These are phyloP conservation scores for Rhizomys pruinosus DNA, from an alignment of 2,113 vertebrate genomes.

Conservation along the genomic window DNA sequence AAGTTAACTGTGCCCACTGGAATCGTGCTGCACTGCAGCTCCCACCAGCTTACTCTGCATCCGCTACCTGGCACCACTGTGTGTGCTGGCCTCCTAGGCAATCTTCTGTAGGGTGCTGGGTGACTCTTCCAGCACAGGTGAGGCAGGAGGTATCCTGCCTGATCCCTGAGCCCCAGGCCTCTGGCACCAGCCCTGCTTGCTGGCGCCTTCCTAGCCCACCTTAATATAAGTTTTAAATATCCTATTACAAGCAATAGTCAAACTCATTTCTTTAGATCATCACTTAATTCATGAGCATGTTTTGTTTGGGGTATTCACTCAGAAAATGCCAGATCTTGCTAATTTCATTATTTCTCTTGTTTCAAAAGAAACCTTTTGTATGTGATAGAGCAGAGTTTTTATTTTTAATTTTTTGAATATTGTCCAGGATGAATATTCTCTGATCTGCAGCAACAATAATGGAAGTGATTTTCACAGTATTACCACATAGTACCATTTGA, in stretches of 20 bases:
- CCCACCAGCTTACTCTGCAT: too few species aligned
- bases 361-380: neutral
- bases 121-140: too few species aligned
- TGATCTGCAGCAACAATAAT: neutral
- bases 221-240: conserved; percentile 24
- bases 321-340: neutral
- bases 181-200: too few species aligned
- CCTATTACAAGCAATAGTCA: neutral
- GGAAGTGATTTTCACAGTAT: neutral
- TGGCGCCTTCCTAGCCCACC: too few species aligned
- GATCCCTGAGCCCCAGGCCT: too few species aligned
- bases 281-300: neutral
- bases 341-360: conserved; percentile 52
- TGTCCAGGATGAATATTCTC: neutral
- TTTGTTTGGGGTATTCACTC: neutral
- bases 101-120: too few species aligned
- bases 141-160: too few species aligned
- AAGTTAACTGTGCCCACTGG: too few species aligned
- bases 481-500: neutral
- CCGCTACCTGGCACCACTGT: too few species aligned
- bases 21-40: too few species aligned
- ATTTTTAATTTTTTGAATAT: neutral
- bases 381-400: neutral
- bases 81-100: too few species aligned
- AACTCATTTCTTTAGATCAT: conserved; percentile 25